Evolutionary conservation across 1,140 invertebrate species (phyloP).

Genomic region (Zaprionus camerounensis): DNA sequence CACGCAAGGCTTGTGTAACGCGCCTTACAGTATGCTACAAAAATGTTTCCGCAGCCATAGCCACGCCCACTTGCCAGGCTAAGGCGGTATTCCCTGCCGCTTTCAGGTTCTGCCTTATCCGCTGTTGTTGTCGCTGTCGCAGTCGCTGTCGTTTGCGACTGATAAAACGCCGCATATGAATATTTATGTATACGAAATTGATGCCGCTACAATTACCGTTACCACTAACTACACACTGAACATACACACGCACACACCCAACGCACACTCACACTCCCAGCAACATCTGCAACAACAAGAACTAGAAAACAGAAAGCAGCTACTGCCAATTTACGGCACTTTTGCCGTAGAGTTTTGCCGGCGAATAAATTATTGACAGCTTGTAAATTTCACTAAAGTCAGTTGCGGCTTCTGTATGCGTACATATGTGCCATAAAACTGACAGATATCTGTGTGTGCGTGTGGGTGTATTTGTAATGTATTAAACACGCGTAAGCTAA

Average conservation of each 20-base stretch:
- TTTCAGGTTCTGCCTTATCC: slow-evolving; percentile 1
- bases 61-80: slow-evolving; percentile 26
- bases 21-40: slow-evolving; percentile 15
- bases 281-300: slow-evolving; percentile 35
- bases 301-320: slow-evolving; percentile 26
- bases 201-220: slow-evolving; percentile 78
- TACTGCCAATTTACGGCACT: slow-evolving; percentile 77
- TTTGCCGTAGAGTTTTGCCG: slow-evolving; percentile 71
- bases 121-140: neutral
- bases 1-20: slow-evolving; percentile 52
- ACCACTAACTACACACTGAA: slow-evolving; percentile 71
- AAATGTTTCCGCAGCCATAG: slow-evolving; percentile 25
- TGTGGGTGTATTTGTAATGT: neutral
- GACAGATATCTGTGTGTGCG: slow-evolving; percentile 6
- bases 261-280: slow-evolving; percentile 25
- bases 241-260: slow-evolving; percentile 1
- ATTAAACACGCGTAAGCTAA: slow-evolving; percentile 14
- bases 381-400: slow-evolving; percentile 80
- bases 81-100: neutral
- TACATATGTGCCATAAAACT: slow-evolving; percentile 24
- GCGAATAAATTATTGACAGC: slow-evolving; percentile 79
- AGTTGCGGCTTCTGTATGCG: slow-evolving; percentile 49
- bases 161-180: slow-evolving; percentile 75
- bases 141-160: slow-evolving; percentile 45
- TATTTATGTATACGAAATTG: slow-evolving; percentile 77